Conservation (phyloP, 2,797 vertebrate species). For the Margarornis squamiger region DNA sequence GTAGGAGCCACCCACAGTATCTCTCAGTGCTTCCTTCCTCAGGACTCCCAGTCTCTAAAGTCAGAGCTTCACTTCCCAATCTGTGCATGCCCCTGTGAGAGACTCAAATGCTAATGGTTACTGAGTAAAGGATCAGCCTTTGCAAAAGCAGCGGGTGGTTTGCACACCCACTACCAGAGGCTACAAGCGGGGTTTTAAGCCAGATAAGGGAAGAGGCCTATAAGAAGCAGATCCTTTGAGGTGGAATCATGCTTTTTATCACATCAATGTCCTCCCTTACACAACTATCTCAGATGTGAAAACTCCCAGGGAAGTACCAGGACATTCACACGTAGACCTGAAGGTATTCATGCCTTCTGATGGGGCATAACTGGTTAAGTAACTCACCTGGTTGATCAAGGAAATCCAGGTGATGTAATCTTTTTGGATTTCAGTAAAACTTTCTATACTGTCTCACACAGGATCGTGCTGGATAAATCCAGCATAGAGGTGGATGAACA, state of each 20-base stretch:
- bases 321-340: not conserved
- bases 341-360: not conserved
- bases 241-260: not conserved
- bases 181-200: not conserved
- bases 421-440: not conserved
- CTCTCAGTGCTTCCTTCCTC: not conserved
- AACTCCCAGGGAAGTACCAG: not conserved
- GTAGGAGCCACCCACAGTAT: not conserved
- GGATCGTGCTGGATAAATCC: too few relatives aligned
- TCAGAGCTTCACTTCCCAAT: not conserved
- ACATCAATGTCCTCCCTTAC: not conserved
- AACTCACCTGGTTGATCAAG: not conserved
- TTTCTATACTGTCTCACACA: not conserved
- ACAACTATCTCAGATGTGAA: not conserved
- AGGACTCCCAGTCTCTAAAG: not conserved
- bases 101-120: not conserved
- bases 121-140: accelerated
- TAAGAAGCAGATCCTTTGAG: not conserved
- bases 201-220: not conserved
- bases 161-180: not conserved
- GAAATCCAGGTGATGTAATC: not conserved
- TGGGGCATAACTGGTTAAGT: not conserved
- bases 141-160: not conserved
- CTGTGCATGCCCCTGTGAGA: not conserved
- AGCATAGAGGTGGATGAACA: not conserved